Percentiles rank a stretch among this genome's conserved stretches.
phyloP scores from a whole-genome alignment of 2,113 vertebrate genomes.

The Calidris pugnax region DNA sequence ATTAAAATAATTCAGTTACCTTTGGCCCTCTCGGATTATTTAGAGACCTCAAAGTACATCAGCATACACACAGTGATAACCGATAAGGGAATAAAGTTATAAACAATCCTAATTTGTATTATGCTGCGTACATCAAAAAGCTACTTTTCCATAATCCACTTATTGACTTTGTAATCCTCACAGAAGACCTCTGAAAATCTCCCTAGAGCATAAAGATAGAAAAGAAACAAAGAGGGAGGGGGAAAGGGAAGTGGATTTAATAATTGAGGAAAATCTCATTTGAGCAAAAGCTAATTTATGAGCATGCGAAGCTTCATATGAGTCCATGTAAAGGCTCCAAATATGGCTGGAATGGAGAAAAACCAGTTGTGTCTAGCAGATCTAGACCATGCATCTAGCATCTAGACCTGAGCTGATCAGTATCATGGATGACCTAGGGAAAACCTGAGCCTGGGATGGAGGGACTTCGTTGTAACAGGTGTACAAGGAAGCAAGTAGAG shows the following conservation, averaged over 20 bases:
- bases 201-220: neutral
- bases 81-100: neutral
- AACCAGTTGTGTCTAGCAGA: neutral
- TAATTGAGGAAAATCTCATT: conserved; percentile 34
- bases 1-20: conserved; percentile 12
- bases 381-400: neutral
- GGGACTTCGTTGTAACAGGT: neutral
- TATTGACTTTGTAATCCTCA: conserved; percentile 47
- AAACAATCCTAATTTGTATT: conserved; percentile 44
- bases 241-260: neutral
- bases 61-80: neutral
- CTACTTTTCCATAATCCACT: conserved; percentile 36
- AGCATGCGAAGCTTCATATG: accelerated
- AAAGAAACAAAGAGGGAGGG: neutral
- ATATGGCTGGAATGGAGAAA: neutral
- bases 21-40: neutral
- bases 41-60: neutral
- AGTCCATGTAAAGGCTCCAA: neutral
- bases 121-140: conserved; percentile 16
- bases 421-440: neutral
- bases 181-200: conserved; percentile 34
- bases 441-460: neutral
- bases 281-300: neutral
- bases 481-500: neutral
- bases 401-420: neutral